Evolutionary conservation across 2,113 vertebrate genomes (phyloP).

Genomic region (Pagrus major): DNA sequence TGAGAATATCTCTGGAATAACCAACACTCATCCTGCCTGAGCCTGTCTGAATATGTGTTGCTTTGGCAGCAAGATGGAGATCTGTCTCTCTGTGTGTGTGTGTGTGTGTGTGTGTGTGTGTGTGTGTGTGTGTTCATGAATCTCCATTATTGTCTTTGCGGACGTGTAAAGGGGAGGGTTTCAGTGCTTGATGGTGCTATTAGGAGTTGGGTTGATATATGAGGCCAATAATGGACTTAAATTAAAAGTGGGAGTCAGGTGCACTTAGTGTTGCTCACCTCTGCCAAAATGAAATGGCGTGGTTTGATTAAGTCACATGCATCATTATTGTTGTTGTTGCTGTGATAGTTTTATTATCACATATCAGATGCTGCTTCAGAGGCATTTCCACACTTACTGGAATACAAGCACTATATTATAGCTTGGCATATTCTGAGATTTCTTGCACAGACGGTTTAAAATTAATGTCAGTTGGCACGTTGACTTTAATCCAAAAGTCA

Average conservation of each 20-base stretch:
- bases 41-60: conserved; percentile 24
- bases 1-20: conserved; percentile 35
- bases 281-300: conserved; percentile 31
- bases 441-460: background rate
- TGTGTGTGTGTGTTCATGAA: conserved; percentile 28
- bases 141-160: conserved; percentile 45
- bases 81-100: conserved; percentile 12
- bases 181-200: conserved; percentile 54
- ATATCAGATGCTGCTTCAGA: conserved; percentile 9
- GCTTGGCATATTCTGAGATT: background rate
- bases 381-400: background rate
- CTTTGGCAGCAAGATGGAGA: conserved; percentile 37
- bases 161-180: conserved; percentile 14
- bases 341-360: conserved; percentile 19
- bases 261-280: conserved; percentile 35
- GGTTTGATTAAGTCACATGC: conserved; percentile 29
- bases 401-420: background rate
- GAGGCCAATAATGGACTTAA: conserved; percentile 46
- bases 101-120: conserved; percentile 7
- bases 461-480: background rate
- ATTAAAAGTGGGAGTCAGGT: conserved; percentile 41
- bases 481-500: background rate
- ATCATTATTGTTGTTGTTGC: conserved; percentile 23
- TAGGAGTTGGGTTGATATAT: conserved; percentile 47
- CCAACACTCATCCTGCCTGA: background rate